Evolutionary conservation across 2,888 invertebrate species (phyloP).

Genomic region (Eilema griseolum): DNA sequence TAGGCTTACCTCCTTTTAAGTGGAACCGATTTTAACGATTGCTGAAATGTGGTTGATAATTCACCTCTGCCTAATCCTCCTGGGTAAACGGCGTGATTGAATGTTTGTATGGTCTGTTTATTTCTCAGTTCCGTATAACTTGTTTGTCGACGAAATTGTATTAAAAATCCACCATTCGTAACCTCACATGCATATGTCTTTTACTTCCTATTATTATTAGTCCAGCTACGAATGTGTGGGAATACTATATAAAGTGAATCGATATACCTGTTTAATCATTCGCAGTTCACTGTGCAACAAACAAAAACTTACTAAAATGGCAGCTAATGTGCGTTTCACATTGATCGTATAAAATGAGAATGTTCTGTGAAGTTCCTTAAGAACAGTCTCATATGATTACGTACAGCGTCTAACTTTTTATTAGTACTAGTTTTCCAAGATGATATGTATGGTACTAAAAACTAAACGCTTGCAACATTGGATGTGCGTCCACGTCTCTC

Average conservation of each 20-base stretch:
- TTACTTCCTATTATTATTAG: slow-evolving; percentile 81
- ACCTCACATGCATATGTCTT: slow-evolving; percentile 75
- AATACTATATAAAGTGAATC: slow-evolving; percentile 73
- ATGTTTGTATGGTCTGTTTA: too few species aligned
- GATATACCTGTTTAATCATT: slow-evolving; percentile 74
- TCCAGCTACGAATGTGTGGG: slow-evolving; percentile 71
- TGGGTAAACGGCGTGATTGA: too few species aligned
- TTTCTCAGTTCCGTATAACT: too few species aligned
- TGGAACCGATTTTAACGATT: too few species aligned
- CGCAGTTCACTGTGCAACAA: slow-evolving; percentile 80
- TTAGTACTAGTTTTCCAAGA: neutral
- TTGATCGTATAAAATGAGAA: slow-evolving; percentile 9
- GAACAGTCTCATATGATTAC: neutral
- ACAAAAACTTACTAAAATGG: slow-evolving; percentile 80
- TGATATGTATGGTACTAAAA: neutral
- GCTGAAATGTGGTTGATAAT: too few species aligned
- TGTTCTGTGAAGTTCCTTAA: neutral
- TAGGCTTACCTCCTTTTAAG: too few species aligned
- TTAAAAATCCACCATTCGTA: slow-evolving; percentile 69
- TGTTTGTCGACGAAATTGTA: slow-evolving; percentile 72
- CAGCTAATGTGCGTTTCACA: slow-evolving; percentile 65
- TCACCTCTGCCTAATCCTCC: too few species aligned
- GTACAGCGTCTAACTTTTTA: neutral
- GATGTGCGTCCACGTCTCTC: neutral
- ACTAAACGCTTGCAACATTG: too few species aligned